Conservation (phyloP, 2,113 vertebrate genomes). For the Dicrurus megarhynchus region DNA sequence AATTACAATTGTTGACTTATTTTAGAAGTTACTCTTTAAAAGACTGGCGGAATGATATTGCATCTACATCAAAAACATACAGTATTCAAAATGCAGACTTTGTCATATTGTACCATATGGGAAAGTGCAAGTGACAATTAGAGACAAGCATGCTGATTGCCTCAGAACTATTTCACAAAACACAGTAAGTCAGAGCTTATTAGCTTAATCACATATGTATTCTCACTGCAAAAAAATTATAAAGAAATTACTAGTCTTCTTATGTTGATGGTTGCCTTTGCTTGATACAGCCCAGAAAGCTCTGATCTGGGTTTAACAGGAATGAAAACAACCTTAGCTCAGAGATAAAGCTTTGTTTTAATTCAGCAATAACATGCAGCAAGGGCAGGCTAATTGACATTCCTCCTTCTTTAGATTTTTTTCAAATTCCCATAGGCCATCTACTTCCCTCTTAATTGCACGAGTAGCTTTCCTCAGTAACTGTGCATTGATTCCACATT, state of each 20-base stretch:
- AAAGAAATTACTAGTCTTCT: neutral
- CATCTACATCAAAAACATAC: neutral
- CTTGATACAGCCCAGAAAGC: neutral
- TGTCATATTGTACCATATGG: neutral
- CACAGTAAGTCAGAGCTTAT: neutral
- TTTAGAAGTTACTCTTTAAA: neutral
- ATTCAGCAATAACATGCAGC: neutral
- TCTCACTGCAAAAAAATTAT: neutral
- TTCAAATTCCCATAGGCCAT: neutral
- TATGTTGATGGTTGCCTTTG: neutral
- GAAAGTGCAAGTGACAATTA: neutral
- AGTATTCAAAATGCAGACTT: neutral
- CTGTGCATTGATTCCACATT: neutral
- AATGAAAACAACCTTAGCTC: neutral
- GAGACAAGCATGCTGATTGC: neutral
- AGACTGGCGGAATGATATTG: neutral
- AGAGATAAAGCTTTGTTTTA: neutral
- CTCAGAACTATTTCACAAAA: neutral
- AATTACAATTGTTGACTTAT: neutral
- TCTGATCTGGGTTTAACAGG: neutral
- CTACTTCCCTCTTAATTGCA: neutral
- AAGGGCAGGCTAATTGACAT: neutral
- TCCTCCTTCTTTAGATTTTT: neutral
- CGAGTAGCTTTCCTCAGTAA: neutral
- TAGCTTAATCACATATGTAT: neutral